A percentile compares a stretch with the other conserved stretches of the same genome.
Evolutionary conservation across 2,797 vertebrate genomes (phyloP).

Genomic region (Steatocranus sp.): DNA sequence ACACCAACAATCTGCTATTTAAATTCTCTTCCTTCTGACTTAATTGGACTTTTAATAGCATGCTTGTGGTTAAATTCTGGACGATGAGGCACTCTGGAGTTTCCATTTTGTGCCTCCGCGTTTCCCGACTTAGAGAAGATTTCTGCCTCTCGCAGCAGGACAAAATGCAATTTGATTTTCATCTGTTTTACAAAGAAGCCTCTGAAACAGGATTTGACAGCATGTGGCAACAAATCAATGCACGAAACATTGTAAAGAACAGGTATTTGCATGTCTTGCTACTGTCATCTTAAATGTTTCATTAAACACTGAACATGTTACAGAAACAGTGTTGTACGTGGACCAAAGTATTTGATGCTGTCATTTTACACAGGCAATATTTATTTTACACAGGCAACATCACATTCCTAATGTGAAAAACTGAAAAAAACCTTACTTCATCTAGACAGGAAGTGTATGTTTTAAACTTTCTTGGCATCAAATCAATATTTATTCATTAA

Average conservation of each 20-base stretch:
- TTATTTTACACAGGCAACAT: neutral
- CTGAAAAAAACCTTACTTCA: neutral
- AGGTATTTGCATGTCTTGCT: neutral
- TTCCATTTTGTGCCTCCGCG: constrained; percentile 12
- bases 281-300: neutral
- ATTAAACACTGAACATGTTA: neutral
- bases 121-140: neutral
- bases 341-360: neutral
- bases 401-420: neutral
- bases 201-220: neutral
- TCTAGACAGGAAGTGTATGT: neutral
- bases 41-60: constrained; percentile 52
- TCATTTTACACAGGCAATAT: neutral
- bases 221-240: neutral
- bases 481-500: neutral
- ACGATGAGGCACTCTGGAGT: constrained; percentile 20
- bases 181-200: neutral
- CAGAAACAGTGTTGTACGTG: neutral
- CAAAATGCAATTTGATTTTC: neutral
- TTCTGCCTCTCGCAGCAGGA: neutral
- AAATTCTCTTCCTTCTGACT: constrained; percentile 40
- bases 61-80: constrained; percentile 53
- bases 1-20: constrained; percentile 33
- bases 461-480: neutral
- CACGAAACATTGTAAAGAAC: neutral